A percentile compares a stretch with the other conserved stretches of the same genome.
These are phyloP conservation scores for Hylia prasina DNA, from an alignment of 2,113 vertebrate species.

Conservation along the genomic window DNA sequence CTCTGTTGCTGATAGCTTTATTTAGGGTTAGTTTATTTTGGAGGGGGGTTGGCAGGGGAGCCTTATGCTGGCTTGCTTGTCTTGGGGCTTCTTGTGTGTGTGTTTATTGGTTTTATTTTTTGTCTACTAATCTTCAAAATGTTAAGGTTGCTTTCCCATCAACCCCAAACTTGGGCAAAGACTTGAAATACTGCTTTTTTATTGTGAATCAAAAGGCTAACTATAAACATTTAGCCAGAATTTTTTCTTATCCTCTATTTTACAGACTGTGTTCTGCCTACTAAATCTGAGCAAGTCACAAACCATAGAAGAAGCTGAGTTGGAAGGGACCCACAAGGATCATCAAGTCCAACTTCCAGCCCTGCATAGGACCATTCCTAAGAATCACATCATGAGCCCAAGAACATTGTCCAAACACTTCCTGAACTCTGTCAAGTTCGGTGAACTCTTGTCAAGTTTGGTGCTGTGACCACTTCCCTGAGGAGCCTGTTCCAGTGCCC, in stretches of 20 bases:
- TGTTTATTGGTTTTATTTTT: background rate
- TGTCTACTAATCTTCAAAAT: background rate
- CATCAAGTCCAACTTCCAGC: fast-evolving
- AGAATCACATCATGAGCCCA: background rate
- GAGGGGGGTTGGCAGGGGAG: fast-evolving
- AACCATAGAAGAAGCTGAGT: background rate
- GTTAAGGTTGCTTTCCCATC: background rate
- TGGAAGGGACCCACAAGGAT: background rate
- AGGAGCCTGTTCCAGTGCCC: background rate
- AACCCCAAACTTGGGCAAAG: background rate
- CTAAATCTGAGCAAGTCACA: background rate
- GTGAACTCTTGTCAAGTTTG: fast-evolving
- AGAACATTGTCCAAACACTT: background rate
- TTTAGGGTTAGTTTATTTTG: background rate
- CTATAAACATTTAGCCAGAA: background rate
- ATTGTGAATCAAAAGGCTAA: background rate
- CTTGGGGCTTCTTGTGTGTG: fast-evolving
- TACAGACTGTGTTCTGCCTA: background rate
- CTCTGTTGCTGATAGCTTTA: background rate
- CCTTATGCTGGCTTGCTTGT: background rate
- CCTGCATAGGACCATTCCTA: background rate
- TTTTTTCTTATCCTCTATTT: background rate
- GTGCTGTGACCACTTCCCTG: background rate
- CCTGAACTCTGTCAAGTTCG: background rate
- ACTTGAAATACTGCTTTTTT: background rate